phyloP scores from a whole-genome alignment of 2,113 vertebrate genomes.

The Menidia beryllina region DNA sequence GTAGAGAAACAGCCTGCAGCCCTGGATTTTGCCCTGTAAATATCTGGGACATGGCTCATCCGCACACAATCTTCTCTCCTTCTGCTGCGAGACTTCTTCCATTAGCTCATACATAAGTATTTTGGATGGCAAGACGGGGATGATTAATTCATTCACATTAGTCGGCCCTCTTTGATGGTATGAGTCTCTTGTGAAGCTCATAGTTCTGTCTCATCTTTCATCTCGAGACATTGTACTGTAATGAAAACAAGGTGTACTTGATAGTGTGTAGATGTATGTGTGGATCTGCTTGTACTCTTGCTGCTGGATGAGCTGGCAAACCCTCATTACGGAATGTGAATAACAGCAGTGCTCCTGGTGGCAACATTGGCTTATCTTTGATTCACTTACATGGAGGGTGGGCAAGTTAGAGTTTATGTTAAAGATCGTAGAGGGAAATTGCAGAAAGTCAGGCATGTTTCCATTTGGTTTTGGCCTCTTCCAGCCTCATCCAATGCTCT shows the following conservation, averaged over 20 bases:
- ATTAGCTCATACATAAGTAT: constrained; percentile 63
- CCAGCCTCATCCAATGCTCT: not conserved
- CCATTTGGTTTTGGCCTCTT: not conserved
- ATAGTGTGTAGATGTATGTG: not conserved
- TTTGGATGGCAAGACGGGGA: constrained; percentile 41
- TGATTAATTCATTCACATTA: constrained; percentile 65
- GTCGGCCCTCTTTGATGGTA: constrained; percentile 40
- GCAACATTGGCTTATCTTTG: not conserved
- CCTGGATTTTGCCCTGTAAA: constrained; percentile 40
- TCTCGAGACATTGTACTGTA: constrained; percentile 26
- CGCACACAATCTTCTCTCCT: constrained; percentile 50
- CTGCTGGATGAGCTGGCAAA: constrained; percentile 22
- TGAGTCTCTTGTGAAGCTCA: constrained; percentile 56
- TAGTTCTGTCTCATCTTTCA: constrained; percentile 61
- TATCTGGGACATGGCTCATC: constrained; percentile 68
- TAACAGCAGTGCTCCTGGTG: constrained; percentile 17
- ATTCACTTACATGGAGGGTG: not conserved
- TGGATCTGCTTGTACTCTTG: constrained; percentile 5
- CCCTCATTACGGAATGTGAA: constrained; percentile 28
- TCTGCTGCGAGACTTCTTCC: constrained; percentile 53
- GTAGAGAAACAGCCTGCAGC: constrained; percentile 47
- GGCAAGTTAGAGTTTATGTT: not conserved
- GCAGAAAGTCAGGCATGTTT: not conserved
- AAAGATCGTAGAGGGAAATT: accelerated
- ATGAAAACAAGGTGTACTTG: constrained; percentile 38